Conservation (phyloP, 2,797 vertebrate genomes). For the Vultur gryphus region DNA sequence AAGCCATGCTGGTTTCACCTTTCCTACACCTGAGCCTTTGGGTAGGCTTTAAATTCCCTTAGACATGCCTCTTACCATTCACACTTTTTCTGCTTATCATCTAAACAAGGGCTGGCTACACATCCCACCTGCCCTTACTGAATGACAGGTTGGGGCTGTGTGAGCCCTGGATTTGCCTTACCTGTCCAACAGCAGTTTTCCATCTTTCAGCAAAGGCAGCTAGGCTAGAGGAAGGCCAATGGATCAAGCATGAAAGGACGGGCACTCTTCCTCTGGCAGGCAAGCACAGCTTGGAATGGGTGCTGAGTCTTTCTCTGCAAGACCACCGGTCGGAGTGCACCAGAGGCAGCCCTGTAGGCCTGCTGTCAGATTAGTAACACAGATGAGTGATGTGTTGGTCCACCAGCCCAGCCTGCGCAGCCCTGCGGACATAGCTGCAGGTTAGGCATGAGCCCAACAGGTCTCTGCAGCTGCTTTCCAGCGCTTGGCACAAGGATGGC, state of each 20-base stretch:
- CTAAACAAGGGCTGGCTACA: neutral
- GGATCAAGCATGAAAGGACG: neutral
- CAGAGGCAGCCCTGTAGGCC: neutral
- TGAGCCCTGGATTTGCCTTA: neutral
- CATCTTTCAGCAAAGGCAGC: neutral
- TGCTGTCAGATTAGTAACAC: neutral
- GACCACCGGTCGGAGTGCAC: neutral
- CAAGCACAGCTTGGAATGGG: neutral
- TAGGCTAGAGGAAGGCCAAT: neutral
- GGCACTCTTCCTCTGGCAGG: neutral
- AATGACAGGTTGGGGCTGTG: neutral
- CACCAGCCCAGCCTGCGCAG: neutral
- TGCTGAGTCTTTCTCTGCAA: neutral
- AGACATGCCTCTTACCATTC: neutral
- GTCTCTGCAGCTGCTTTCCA: neutral
- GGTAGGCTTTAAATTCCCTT: neutral
- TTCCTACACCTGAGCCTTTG: neutral
- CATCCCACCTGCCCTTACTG: neutral
- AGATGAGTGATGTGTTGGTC: neutral
- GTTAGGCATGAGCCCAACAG: neutral
- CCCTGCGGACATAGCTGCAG: neutral
- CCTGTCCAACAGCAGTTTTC: neutral
- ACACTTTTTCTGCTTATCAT: neutral
- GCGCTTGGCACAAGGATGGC: neutral
- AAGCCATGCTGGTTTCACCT: neutral